A percentile compares a stretch with the other conserved stretches of the same genome.
These are phyloP conservation scores for Seriola aureovittata DNA, from an alignment of 2,113 vertebrate genomes.

Conservation along the genomic window DNA sequence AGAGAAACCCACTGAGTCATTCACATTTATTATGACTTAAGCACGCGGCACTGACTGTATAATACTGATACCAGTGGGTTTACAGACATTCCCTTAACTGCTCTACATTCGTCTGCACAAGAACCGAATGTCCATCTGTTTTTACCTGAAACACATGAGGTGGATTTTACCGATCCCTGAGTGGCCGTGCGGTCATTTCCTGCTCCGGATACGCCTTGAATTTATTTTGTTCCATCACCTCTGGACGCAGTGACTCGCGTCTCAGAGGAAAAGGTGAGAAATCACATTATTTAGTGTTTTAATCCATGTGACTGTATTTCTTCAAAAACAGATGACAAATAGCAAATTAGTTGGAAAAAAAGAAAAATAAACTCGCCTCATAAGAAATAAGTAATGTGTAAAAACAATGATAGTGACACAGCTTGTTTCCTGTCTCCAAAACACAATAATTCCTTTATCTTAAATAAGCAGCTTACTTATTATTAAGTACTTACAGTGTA, in stretches of 20 bases:
- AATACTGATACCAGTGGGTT: neutral
- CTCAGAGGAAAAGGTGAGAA: neutral
- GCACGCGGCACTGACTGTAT: neutral
- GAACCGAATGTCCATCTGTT: slow-evolving; percentile 2
- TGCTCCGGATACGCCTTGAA: neutral
- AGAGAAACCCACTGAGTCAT: neutral
- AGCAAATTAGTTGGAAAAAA: neutral
- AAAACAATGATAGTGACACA: too few relatives aligned
- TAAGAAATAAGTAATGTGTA: too few relatives aligned
- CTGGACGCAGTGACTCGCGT: neutral
- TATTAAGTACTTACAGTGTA: too few relatives aligned
- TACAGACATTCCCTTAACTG: neutral
- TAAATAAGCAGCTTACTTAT: too few relatives aligned
- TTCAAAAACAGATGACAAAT: neutral
- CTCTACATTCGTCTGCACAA: neutral
- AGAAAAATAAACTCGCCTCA: neutral
- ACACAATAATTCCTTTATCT: too few relatives aligned
- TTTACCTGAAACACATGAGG: slow-evolving; percentile 14
- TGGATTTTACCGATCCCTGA: neutral
- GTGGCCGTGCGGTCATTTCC: neutral
- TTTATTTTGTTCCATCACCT: neutral
- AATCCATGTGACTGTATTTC: neutral
- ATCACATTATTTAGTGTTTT: neutral
- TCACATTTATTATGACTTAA: neutral
- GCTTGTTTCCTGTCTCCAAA: too few relatives aligned